Percentiles rank a stretch among this genome's conserved stretches.
phyloP scores from a whole-genome alignment of 2,888 invertebrate genomes.

The Belgica antarctica region DNA sequence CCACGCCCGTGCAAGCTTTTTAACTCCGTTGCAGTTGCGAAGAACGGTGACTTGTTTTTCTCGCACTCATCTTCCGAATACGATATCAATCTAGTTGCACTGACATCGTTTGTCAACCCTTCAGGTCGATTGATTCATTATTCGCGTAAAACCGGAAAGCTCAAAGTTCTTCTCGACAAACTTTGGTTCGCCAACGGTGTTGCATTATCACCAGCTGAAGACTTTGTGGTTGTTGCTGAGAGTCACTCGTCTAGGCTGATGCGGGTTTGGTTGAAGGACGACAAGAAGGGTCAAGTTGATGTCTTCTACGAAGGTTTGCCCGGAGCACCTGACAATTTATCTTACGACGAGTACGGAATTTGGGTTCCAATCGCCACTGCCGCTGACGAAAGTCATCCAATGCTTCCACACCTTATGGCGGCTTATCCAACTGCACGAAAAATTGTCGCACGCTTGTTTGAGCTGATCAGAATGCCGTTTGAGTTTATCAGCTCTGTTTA shows the following conservation, averaged over 20 bases:
- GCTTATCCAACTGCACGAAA: constrained; percentile 66
- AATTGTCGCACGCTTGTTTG: constrained; percentile 62
- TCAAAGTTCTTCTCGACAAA: constrained; percentile 70
- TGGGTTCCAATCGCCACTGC: constrained; percentile 62
- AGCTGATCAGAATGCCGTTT: constrained; percentile 64
- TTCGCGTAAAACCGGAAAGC: constrained; percentile 72
- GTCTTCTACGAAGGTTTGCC: constrained; percentile 79
- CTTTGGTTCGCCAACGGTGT: constrained; percentile 89
- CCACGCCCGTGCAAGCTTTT: constrained; percentile 62
- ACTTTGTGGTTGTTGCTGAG: constrained; percentile 78
- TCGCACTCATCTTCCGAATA: constrained; percentile 80
- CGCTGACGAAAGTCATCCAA: constrained; percentile 61
- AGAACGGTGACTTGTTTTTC: constrained; percentile 84
- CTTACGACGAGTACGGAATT: constrained; percentile 67
- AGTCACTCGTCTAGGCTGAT: constrained; percentile 64
- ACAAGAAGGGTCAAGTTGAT: constrained; percentile 75
- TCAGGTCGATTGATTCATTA: constrained; percentile 82
- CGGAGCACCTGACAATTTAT: constrained; percentile 56
- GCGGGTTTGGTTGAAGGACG: constrained; percentile 77
- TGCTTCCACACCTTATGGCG: constrained; percentile 58
- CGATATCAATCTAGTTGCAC: constrained; percentile 67
- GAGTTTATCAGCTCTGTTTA: constrained; percentile 62
- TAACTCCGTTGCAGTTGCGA: constrained; percentile 73
- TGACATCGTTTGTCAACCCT: constrained; percentile 67
- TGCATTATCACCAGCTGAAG: constrained; percentile 73